phyloP scores from a whole-genome alignment of 2,113 vertebrate species.

The Argyrosomus japonicus region DNA sequence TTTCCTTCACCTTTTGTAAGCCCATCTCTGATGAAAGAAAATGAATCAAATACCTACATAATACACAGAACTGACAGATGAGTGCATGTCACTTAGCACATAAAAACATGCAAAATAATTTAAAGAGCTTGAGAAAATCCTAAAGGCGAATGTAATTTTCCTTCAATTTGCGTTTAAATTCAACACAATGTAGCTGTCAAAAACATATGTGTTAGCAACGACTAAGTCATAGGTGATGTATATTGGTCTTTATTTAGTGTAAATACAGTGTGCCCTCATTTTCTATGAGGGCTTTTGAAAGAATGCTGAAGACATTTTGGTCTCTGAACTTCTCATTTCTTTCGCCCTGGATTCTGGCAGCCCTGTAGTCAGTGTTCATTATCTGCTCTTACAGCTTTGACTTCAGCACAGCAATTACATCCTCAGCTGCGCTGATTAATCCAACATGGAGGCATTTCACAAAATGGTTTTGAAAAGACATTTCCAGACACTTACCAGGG shows the following conservation, averaged over 20 bases:
- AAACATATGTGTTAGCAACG: not conserved
- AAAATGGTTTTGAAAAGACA: slow-evolving; percentile 80
- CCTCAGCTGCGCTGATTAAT: slow-evolving; percentile 85
- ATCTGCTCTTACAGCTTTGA: slow-evolving; percentile 85
- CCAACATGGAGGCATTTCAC: slow-evolving; percentile 82
- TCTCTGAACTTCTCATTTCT: slow-evolving; percentile 71
- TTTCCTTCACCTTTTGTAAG: not conserved
- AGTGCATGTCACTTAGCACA: not conserved
- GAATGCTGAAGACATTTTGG: slow-evolving; percentile 57
- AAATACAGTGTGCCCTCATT: slow-evolving; percentile 33
- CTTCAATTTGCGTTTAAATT: not conserved
- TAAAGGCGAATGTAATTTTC: not conserved
- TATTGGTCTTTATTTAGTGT: slow-evolving; percentile 7
- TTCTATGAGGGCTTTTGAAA: slow-evolving; percentile 36
- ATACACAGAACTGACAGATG: not conserved
- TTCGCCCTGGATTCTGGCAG: slow-evolving; percentile 76
- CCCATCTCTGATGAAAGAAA: not conserved
- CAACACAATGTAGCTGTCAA: not conserved
- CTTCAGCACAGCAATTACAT: slow-evolving; percentile 84
- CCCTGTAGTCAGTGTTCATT: slow-evolving; percentile 78
- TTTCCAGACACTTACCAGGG: slow-evolving; percentile 78
- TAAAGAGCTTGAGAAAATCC: not conserved
- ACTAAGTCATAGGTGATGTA: not conserved
- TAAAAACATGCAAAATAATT: not conserved
- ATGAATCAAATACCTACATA: not conserved